Evolutionary conservation across 2,113 vertebrate genomes (phyloP).

Genomic region (Pygoscelis adeliae): DNA sequence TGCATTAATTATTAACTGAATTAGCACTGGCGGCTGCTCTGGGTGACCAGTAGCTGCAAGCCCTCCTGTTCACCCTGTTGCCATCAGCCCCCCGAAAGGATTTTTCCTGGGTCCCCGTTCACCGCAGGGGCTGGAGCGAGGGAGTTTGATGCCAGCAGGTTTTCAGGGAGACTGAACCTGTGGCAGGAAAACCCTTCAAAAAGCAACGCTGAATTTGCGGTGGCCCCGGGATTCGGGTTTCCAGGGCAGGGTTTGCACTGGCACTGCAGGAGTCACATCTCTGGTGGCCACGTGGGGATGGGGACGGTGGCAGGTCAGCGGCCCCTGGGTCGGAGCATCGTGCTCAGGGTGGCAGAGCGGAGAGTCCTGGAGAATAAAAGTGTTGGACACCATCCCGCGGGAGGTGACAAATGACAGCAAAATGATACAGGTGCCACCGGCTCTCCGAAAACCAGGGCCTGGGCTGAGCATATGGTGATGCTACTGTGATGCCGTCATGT

Average conservation of each 20-base stretch:
- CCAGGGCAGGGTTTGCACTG: not conserved
- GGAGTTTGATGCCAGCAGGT: not conserved
- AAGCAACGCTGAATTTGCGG: accelerated
- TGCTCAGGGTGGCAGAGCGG: not conserved
- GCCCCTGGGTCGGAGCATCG: accelerated
- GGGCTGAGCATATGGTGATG: accelerated
- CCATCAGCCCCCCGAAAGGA: not conserved
- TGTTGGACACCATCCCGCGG: accelerated
- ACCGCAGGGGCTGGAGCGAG: accelerated
- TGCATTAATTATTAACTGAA: not conserved
- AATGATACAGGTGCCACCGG: not conserved
- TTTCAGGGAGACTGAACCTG: not conserved
- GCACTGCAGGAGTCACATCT: not conserved
- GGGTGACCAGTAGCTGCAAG: not conserved
- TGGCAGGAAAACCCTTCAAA: not conserved
- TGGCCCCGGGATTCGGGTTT: accelerated
- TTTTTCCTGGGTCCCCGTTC: not conserved
- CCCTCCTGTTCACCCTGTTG: not conserved
- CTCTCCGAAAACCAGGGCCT: not conserved
- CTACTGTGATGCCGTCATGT: accelerated
- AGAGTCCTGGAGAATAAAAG: not conserved
- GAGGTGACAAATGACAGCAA: not conserved
- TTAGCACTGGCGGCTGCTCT: not conserved
- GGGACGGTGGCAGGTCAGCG: not conserved
- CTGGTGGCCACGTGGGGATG: accelerated